phyloP scores from a whole-genome alignment of 2,113 vertebrate species.

The Epinephelus cyanopodus region DNA sequence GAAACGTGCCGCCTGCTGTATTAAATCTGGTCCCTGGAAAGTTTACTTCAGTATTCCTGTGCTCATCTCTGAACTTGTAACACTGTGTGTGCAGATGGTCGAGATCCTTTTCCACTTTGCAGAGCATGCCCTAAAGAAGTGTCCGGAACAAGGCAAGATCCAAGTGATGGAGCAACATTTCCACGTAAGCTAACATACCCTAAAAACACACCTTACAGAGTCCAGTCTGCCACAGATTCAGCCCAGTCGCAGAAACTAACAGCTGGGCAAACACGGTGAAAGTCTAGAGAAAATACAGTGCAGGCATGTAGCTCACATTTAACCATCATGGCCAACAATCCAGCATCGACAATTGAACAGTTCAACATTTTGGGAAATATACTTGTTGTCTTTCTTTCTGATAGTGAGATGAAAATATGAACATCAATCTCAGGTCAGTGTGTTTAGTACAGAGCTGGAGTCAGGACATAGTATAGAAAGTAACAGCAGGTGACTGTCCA shows the following conservation, averaged over 20 bases:
- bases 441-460: too few species aligned
- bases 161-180: constrained; percentile 98
- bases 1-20: background rate
- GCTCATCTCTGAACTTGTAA: background rate
- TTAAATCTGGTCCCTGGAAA: background rate
- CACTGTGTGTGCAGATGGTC: constrained; percentile 87
- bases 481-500: too few species aligned
- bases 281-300: background rate
- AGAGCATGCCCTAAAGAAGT: constrained; percentile 92
- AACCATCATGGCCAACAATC: background rate
- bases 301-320: background rate
- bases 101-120: constrained; percentile 94
- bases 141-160: constrained; percentile 96
- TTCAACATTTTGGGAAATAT: background rate
- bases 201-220: background rate
- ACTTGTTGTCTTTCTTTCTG: background rate
- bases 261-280: background rate
- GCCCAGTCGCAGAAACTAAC: background rate
- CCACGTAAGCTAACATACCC: constrained; percentile 81
- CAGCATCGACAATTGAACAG: background rate
- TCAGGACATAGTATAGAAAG: too few species aligned
- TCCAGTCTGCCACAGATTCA: background rate
- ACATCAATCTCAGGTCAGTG: too few species aligned
- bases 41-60: background rate
- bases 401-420: background rate